Percentiles rank a stretch among this genome's conserved stretches.
These are phyloP conservation scores for Geopemphigus sp. DNA, from an alignment of 1,140 invertebrate species.

Conservation along the genomic window DNA sequence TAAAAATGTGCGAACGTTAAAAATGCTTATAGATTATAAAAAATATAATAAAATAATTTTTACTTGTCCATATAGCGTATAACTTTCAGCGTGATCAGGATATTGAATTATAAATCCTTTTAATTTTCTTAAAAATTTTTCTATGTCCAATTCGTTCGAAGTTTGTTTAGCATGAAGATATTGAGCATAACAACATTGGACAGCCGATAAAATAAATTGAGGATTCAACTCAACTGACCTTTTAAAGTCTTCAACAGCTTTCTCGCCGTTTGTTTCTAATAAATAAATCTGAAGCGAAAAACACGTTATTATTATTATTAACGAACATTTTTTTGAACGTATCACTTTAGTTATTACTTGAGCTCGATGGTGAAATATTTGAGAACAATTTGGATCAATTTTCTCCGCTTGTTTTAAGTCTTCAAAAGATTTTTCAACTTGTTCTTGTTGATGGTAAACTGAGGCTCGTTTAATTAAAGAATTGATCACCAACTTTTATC, in stretches of 20 bases:
- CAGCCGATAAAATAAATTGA: slow-evolving; percentile 75
- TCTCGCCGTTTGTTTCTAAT: slow-evolving; percentile 73
- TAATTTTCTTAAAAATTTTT: slow-evolving; percentile 68
- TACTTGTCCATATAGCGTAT: slow-evolving; percentile 79
- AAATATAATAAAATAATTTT: slow-evolving; percentile 50
- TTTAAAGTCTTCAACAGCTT: slow-evolving; percentile 78
- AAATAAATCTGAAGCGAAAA: slow-evolving; percentile 68
- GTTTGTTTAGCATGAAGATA: slow-evolving; percentile 62
- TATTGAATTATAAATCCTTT: slow-evolving; percentile 74
- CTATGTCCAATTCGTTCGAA: slow-evolving; percentile 49
- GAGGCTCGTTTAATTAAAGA: slow-evolving; percentile 87
- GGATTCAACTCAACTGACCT: slow-evolving; percentile 79
- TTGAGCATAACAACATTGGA: slow-evolving; percentile 86
- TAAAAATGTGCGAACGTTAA: slow-evolving; percentile 8
- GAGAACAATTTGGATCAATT: slow-evolving; percentile 75
- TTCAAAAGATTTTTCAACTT: slow-evolving; percentile 68
- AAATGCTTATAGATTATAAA: not conserved
- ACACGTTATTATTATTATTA: not conserved
- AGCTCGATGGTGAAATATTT: slow-evolving; percentile 78
- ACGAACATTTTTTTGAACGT: slow-evolving; percentile 46
- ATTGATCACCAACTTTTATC: slow-evolving; percentile 68
- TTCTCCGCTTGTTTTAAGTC: slow-evolving; percentile 75
- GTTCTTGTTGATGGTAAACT: slow-evolving; percentile 75
- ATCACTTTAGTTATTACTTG: slow-evolving; percentile 59
- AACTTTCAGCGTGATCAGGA: slow-evolving; percentile 80